Evolutionary conservation across 2,797 vertebrate genomes (phyloP).

Genomic region (Dicrostonyx torquatus): DNA sequence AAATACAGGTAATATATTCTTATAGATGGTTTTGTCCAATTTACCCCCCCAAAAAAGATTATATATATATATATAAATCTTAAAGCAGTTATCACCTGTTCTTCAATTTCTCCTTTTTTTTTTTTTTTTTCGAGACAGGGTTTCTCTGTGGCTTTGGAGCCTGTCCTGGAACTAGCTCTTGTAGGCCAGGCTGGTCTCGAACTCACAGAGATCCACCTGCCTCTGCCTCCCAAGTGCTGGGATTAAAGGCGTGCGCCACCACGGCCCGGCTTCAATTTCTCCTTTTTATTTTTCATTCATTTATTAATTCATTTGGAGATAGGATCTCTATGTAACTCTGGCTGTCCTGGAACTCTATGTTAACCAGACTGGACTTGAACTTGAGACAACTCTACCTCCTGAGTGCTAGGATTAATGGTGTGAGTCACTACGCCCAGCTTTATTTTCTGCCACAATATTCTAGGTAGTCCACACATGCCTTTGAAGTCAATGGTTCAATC

Average conservation of each 20-base stretch:
- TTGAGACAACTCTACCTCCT: background rate
- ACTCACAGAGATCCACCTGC: too few relatives aligned
- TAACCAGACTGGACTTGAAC: background rate
- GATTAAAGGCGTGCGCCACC: too few relatives aligned
- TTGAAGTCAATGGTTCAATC: background rate
- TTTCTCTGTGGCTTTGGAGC: too few relatives aligned
- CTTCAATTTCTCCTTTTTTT: slow-evolving; percentile 1
- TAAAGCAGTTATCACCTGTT: background rate
- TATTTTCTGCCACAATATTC: background rate
- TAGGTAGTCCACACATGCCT: background rate
- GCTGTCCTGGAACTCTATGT: background rate
- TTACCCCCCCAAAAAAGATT: background rate
- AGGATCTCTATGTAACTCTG: background rate
- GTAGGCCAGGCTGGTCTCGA: too few relatives aligned
- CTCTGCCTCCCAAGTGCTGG: too few relatives aligned
- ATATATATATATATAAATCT: slow-evolving; percentile 31
- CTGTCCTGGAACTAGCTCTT: too few relatives aligned
- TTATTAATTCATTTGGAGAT: background rate
- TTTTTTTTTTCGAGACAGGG: too few relatives aligned
- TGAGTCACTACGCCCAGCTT: background rate
- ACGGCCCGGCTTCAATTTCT: background rate
- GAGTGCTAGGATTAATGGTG: background rate
- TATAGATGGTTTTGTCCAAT: slow-evolving; percentile 31
- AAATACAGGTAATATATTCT: slow-evolving; percentile 24
- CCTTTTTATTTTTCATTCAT: background rate